Conservation (phyloP, 2,797 vertebrate species). For the Cyprinodon diabolis region DNA sequence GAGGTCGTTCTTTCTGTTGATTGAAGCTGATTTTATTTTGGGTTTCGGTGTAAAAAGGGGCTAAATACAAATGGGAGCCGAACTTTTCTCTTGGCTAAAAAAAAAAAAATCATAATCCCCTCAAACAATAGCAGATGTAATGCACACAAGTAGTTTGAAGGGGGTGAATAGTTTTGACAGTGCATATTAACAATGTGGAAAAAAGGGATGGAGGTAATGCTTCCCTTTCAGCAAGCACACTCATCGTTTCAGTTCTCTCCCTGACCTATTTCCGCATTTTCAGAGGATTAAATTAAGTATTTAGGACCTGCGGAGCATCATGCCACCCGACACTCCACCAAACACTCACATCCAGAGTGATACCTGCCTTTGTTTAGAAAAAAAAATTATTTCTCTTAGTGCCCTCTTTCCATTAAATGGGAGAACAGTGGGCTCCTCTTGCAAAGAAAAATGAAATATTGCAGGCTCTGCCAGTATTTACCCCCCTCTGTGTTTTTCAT, state of each 20-base stretch:
- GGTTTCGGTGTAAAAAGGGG: too few species aligned
- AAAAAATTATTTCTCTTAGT: constrained; percentile 19
- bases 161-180: not conserved
- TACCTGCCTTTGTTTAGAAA: constrained; percentile 39
- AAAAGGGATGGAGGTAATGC: not conserved
- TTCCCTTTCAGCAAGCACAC: not conserved
- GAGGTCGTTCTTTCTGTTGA: too few species aligned
- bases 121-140: not conserved
- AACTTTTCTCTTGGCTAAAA: too few species aligned
- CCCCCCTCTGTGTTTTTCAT: constrained; percentile 7
- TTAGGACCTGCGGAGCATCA: constrained; percentile 32
- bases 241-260: constrained; percentile 2
- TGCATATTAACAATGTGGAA: not conserved
- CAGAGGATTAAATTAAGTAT: constrained; percentile 47
- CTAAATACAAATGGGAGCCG: too few species aligned
- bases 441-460: constrained; percentile 31
- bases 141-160: not conserved
- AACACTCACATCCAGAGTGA: constrained; percentile 24
- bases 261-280: constrained; percentile 22
- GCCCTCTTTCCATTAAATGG: constrained; percentile 32
- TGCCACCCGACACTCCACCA: constrained; percentile 31
- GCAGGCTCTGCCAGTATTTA: constrained; percentile 24
- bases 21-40: too few species aligned
- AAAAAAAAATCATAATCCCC: too few species aligned
- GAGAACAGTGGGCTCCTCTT: constrained; percentile 23